Evolutionary conservation across 2,888 invertebrate species (phyloP).

Genomic region (Nephrotoma guestfalica): DNA sequence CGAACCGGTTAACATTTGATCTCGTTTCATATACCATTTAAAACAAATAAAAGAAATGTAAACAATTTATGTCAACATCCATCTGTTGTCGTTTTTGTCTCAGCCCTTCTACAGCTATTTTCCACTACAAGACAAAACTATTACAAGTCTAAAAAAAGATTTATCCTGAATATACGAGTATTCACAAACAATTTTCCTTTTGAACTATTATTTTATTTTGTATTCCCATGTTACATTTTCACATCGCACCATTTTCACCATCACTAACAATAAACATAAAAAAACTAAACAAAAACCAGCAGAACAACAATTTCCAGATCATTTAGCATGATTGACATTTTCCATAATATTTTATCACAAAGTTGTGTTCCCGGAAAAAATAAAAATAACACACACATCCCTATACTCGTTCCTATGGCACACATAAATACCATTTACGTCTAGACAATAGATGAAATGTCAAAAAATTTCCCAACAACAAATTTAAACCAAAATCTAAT

Average conservation of each 20-base stretch:
- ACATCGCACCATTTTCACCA: neutral
- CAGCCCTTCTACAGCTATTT: neutral
- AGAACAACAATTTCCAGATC: neutral
- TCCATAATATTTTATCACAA: neutral
- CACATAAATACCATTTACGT: neutral
- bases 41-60: neutral
- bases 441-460: neutral
- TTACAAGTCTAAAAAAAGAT: too few relatives aligned
- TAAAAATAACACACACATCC: neutral
- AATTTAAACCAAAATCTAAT: neutral
- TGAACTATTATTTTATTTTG: neutral
- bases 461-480: neutral
- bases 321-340: neutral
- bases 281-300: neutral
- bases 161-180: too few relatives aligned
- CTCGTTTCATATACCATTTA: neutral
- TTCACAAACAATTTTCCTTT: neutral
- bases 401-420: neutral
- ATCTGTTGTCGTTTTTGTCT: neutral
- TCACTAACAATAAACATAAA: neutral
- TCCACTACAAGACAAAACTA: neutral
- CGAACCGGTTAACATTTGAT: too few relatives aligned
- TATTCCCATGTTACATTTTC: neutral
- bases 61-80: neutral
- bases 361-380: neutral